A percentile compares a stretch with the other conserved stretches of the same genome.
Conservation (phyloP, 2,888 invertebrate species). For the Sialis lutaria region DNA sequence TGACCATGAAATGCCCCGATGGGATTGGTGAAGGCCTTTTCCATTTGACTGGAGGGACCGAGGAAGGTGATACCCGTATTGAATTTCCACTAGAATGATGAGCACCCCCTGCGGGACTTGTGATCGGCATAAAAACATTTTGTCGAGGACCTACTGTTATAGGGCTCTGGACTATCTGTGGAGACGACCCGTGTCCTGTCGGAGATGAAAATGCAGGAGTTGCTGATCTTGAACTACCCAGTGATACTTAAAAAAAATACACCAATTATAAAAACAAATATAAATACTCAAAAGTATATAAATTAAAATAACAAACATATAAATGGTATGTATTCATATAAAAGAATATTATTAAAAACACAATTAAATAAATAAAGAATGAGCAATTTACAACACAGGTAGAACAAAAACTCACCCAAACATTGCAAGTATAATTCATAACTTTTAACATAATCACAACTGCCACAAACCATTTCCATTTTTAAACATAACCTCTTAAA, state of each 20-base stretch:
- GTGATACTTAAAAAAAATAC: slow-evolving; percentile 48
- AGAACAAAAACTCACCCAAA: no score
- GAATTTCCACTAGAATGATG: not conserved
- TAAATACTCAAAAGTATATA: not conserved
- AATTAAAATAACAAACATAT: no score
- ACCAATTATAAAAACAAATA: not conserved
- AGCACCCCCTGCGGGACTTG: slow-evolving; percentile 33
- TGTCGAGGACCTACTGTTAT: slow-evolving; percentile 57
- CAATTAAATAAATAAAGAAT: no score
- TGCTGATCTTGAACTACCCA: slow-evolving; percentile 84
- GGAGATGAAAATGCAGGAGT: slow-evolving; percentile 79
- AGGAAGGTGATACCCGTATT: slow-evolving; percentile 11
- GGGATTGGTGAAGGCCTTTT: slow-evolving; percentile 28
- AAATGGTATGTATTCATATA: no score
- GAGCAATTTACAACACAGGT: no score
- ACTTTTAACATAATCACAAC: no score
- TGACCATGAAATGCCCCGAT: slow-evolving; percentile 19
- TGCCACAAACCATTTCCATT: no score
- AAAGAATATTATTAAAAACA: no score
- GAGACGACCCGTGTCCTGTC: slow-evolving; percentile 48
- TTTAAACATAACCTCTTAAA: no score
- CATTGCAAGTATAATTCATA: no score
- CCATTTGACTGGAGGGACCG: slow-evolving; percentile 19
- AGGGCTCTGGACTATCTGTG: slow-evolving; percentile 47
- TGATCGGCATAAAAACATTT: slow-evolving; percentile 86